Conservation (phyloP, 2,888 invertebrate species). For the Iphiclides podalirius region DNA sequence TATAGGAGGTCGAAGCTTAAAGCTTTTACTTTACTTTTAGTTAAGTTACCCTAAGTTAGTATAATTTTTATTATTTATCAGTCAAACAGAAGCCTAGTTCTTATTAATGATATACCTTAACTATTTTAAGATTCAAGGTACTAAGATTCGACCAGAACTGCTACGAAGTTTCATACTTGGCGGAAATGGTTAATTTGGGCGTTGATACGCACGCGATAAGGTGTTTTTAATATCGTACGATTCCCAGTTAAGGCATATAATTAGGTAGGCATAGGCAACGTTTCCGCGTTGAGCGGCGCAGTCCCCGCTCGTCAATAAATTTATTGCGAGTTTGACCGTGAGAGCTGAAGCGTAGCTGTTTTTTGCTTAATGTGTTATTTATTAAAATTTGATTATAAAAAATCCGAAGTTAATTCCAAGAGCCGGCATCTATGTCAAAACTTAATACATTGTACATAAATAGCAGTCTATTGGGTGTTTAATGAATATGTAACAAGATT, state of each 20-base stretch:
- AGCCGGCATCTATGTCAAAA: slow-evolving; percentile 55
- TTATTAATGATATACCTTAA: no score
- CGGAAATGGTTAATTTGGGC: slow-evolving; percentile 28
- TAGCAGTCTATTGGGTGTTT: slow-evolving; percentile 47
- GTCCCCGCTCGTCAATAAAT: slow-evolving; percentile 60
- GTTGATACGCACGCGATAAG: slow-evolving; percentile 35
- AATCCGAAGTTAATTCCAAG: slow-evolving; percentile 56
- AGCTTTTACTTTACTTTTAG: no score
- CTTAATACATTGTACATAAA: slow-evolving; percentile 54
- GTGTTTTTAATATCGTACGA: slow-evolving; percentile 45
- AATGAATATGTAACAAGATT: slow-evolving; percentile 55
- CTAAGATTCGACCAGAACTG: not conserved
- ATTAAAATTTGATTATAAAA: slow-evolving; percentile 74
- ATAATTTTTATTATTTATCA: no score
- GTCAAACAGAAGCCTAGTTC: no score
- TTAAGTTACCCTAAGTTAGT: no score
- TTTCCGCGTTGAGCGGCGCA: slow-evolving; percentile 53
- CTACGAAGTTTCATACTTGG: slow-evolving; percentile 4
- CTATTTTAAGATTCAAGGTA: no score
- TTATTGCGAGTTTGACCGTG: slow-evolving; percentile 76
- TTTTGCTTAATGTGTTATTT: slow-evolving; percentile 75
- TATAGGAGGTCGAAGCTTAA: no score
- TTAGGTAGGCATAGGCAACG: slow-evolving; percentile 47
- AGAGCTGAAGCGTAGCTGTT: slow-evolving; percentile 70
- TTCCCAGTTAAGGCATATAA: slow-evolving; percentile 48